These are phyloP conservation scores for Esox lucius DNA, from an alignment of 2,797 vertebrate species.

Conservation along the genomic window DNA sequence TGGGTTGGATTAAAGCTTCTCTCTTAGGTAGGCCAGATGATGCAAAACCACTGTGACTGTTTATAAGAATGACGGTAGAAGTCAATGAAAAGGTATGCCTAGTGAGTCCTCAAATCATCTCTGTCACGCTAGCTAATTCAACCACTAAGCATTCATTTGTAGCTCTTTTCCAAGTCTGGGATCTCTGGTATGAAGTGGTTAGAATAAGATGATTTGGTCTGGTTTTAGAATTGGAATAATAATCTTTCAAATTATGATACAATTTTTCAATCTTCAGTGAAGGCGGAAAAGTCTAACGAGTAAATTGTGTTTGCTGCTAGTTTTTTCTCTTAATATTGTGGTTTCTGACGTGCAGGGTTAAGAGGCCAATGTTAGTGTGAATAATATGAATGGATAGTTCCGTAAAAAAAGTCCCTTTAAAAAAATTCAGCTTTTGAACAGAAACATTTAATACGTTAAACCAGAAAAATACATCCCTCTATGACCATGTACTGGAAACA, in stretches of 20 bases:
- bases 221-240: not conserved
- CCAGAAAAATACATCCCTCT: no score
- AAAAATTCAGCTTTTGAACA: no score
- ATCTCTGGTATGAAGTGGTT: not conserved
- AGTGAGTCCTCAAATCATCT: slow-evolving; percentile 45
- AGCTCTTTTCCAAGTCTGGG: not conserved
- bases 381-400: slow-evolving; percentile 12
- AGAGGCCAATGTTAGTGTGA: not conserved
- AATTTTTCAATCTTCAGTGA: not conserved
- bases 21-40: slow-evolving; percentile 70
- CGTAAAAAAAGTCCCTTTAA: no score
- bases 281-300: not conserved
- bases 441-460: no score
- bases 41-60: slow-evolving; percentile 47
- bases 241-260: not conserved
- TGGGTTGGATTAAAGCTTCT: slow-evolving; percentile 72
- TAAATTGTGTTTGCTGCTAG: not conserved
- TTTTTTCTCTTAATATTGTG: not conserved
- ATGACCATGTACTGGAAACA: no score
- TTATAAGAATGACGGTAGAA: slow-evolving; percentile 52
- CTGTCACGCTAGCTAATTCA: slow-evolving; percentile 46
- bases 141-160: slow-evolving; percentile 18
- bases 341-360: not conserved
- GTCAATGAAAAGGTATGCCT: slow-evolving; percentile 27
- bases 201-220: not conserved